A percentile compares a stretch with the other conserved stretches of the same genome.
Conservation (phyloP, 2,113 vertebrate species). For the Apeltes quadracus region DNA sequence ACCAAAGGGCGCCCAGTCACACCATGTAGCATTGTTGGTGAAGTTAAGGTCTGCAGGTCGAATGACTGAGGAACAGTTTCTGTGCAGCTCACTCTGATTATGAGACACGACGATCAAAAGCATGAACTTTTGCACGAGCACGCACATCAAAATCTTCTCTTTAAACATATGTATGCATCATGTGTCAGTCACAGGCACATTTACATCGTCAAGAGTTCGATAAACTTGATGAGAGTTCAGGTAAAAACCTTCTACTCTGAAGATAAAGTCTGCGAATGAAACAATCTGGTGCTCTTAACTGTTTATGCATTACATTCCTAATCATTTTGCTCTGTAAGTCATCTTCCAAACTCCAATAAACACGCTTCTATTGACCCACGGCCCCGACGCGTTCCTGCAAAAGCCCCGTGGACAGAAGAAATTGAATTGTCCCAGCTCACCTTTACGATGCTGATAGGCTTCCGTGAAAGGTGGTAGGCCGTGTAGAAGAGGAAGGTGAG, state of each 20-base stretch:
- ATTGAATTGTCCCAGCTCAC: constrained; percentile 63
- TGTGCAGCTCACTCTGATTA: constrained; percentile 90
- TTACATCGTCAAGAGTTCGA: not conserved
- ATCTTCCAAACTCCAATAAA: no score
- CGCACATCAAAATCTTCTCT: no score
- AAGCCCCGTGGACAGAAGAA: not conserved
- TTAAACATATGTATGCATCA: not conserved
- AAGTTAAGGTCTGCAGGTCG: constrained; percentile 74
- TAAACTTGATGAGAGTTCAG: not conserved
- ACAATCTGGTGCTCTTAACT: not conserved
- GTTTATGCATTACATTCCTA: not conserved
- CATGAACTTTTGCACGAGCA: no score
- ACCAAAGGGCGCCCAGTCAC: constrained; percentile 95
- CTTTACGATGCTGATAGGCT: constrained; percentile 98
- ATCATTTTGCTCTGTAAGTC: not conserved
- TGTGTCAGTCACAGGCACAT: not conserved
- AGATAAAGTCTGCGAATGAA: not conserved
- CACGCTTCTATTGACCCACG: not conserved
- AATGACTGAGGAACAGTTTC: constrained; percentile 85
- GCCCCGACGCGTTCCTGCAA: not conserved
- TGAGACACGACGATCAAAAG: not conserved
- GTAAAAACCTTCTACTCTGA: not conserved
- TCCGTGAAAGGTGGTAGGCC: constrained; percentile 94
- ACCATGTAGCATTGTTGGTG: constrained; percentile 89
- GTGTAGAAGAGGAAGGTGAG: constrained; percentile 94